Conservation (phyloP, 1,140 invertebrate species). For the Apocrypta bakeri region DNA sequence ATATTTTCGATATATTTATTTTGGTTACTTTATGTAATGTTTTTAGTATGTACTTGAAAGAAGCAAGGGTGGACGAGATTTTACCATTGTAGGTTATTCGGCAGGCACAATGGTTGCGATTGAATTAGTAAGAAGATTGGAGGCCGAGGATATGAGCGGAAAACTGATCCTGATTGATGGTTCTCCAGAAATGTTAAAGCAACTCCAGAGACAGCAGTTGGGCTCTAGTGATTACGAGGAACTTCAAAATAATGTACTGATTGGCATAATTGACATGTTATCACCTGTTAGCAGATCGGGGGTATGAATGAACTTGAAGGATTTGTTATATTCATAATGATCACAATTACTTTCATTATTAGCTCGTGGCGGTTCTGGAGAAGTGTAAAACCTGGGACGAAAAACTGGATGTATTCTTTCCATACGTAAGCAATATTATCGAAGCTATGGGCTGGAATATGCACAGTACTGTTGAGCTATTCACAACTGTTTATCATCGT, state of each 20-base stretch:
- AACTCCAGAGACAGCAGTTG: slow-evolving; percentile 56
- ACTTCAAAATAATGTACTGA: slow-evolving; percentile 60
- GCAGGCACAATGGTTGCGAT: slow-evolving; percentile 69
- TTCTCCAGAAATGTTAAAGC: slow-evolving; percentile 67
- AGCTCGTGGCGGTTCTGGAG: slow-evolving; percentile 63
- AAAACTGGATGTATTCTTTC: slow-evolving; percentile 64
- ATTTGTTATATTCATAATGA: too few species aligned
- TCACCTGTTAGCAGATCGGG: too few species aligned
- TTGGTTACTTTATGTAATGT: background rate
- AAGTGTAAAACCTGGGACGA: slow-evolving; percentile 66
- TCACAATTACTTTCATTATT: background rate
- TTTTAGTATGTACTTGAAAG: slow-evolving; percentile 63
- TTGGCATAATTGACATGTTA: slow-evolving; percentile 57
- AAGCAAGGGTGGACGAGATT: slow-evolving; percentile 64
- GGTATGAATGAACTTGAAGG: too few species aligned
- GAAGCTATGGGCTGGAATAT: background rate
- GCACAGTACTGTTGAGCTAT: slow-evolving; percentile 72
- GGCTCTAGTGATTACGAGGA: slow-evolving; percentile 49
- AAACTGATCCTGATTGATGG: slow-evolving; percentile 70
- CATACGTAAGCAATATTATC: background rate
- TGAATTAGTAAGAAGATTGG: slow-evolving; percentile 67
- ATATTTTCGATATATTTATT: slow-evolving; percentile 42
- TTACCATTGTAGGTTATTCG: slow-evolving; percentile 70
- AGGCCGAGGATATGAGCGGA: slow-evolving; percentile 64
- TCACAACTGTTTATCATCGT: slow-evolving; percentile 75